These are phyloP conservation scores for Tolypeutes matacus DNA, from an alignment of 2,797 vertebrate genomes.

Conservation along the genomic window DNA sequence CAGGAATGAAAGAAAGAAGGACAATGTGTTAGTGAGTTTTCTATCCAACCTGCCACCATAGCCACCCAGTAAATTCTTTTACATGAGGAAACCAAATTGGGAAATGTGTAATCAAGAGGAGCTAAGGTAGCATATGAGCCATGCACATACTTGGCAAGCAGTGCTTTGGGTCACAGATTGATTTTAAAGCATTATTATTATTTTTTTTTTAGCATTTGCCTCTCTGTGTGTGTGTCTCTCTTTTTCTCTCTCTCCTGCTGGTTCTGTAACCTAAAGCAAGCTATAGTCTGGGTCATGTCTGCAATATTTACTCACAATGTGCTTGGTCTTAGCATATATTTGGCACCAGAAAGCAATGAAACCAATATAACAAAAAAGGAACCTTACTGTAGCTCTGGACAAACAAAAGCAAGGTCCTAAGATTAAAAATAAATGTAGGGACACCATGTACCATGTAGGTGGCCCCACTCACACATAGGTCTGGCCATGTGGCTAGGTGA, in stretches of 20 bases:
- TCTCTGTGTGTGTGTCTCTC: background rate
- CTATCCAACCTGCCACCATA: background rate
- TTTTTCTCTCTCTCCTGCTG: background rate
- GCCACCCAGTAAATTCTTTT: background rate
- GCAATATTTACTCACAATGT: background rate
- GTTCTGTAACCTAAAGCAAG: background rate
- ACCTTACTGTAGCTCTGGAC: background rate
- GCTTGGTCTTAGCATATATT: conserved; percentile 14
- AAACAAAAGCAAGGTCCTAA: conserved; percentile 11
- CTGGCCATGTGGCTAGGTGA: background rate
- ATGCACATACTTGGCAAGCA: background rate
- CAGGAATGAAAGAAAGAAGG: background rate
- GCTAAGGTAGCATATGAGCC: background rate
- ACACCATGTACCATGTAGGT: background rate
- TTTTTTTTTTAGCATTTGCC: background rate
- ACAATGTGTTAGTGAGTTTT: background rate
- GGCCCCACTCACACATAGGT: background rate
- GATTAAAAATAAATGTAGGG: background rate
- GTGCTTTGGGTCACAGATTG: background rate
- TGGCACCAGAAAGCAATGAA: conserved; percentile 20
- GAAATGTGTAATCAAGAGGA: background rate
- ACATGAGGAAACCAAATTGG: background rate
- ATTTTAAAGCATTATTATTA: background rate
- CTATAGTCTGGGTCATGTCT: background rate
- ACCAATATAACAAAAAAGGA: background rate